phyloP scores from a whole-genome alignment of 1,140 invertebrate genomes.

The Leptopilina clavipes region DNA sequence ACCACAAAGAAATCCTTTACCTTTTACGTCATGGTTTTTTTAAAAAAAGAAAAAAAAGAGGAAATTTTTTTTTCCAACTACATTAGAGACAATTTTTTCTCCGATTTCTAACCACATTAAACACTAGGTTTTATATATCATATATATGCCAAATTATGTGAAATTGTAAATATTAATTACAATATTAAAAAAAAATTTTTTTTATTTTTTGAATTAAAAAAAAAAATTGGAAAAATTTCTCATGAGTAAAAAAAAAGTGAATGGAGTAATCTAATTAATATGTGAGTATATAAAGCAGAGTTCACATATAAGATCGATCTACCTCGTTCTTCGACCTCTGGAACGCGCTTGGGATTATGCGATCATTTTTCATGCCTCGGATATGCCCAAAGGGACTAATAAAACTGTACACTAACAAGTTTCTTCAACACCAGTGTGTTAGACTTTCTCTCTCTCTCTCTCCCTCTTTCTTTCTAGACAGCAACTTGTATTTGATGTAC shows the following conservation, averaged over 20 bases:
- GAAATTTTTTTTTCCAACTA: neutral
- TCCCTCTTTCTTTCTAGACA: neutral
- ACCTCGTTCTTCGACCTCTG: conserved; percentile 8
- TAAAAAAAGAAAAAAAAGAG: neutral
- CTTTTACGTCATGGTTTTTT: conserved; percentile 8
- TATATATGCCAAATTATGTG: too few relatives aligned
- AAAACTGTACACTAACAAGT: conserved; percentile 34
- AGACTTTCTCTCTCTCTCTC: neutral
- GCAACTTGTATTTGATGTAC: neutral
- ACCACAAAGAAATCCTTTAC: conserved; percentile 9
- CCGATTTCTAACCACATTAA: too few relatives aligned
- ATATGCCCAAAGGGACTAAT: conserved; percentile 29
- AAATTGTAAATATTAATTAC: too few relatives aligned
- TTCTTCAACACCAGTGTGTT: conserved; percentile 14
- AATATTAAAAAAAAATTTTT: too few relatives aligned
- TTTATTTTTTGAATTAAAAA: too few relatives aligned
- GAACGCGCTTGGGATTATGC: conserved; percentile 15
- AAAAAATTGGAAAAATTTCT: too few relatives aligned
- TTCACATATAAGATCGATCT: conserved; percentile 22
- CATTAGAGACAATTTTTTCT: too few relatives aligned
- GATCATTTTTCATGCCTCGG: conserved; percentile 34
- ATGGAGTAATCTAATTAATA: conserved; percentile 2
- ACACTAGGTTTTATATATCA: too few relatives aligned
- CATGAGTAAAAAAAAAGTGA: too few relatives aligned
- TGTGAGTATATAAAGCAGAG: neutral